Evolutionary conservation across 2,113 vertebrate genomes (phyloP), one percentile per base, ranked within the genome.

Genomic region (Microcebus griseorufus): DNA sequence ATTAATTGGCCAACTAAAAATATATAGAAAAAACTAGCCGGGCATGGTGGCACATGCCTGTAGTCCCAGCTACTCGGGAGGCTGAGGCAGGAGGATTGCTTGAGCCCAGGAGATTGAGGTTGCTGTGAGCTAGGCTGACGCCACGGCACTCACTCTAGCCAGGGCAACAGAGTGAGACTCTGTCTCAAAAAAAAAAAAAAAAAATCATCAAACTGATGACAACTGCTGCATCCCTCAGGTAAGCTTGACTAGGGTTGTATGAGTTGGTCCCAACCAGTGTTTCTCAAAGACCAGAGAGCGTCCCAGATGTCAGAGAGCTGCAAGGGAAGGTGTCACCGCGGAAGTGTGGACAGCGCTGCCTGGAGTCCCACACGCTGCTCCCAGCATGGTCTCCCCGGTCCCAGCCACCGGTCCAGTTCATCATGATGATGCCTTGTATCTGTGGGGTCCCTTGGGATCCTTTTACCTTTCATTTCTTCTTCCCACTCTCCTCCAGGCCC

Each of bases 391-490:
- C 9, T 39, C 48, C 80, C 25, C 22, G 17, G 3, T 48, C 60
- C 93, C 88, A 72, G 78, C 78, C 55, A 16, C 34, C 0, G 4
- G 78, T 51, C 76, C 17, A 22, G 42, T 84, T 73, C 53, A 67
- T 62, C 37, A 39, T 20, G 51, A 62, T 39, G 42, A 27, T 5
- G 11, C 48, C 58, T 75, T 85, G 42, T 32, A 79, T 34, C 55
- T 82, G 32, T 58, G 58, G 58, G 34, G 92, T 20, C 67, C 70
- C 67, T 79, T 62, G 48, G 55, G 55, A 72, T 48, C 10, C 16
- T 92, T 93, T 93, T 45, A 62, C 23, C 42, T 73, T 75, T 94
- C 51, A 78, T 83, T 94, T 78, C 70, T 90, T 67, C 20, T 90
- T 67, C 17, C 55, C 27, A 48, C 8, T 87, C 6, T 90, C 67